Evolutionary conservation across 2,888 invertebrate species (phyloP).

Genomic region (Tenthredo notha): DNA sequence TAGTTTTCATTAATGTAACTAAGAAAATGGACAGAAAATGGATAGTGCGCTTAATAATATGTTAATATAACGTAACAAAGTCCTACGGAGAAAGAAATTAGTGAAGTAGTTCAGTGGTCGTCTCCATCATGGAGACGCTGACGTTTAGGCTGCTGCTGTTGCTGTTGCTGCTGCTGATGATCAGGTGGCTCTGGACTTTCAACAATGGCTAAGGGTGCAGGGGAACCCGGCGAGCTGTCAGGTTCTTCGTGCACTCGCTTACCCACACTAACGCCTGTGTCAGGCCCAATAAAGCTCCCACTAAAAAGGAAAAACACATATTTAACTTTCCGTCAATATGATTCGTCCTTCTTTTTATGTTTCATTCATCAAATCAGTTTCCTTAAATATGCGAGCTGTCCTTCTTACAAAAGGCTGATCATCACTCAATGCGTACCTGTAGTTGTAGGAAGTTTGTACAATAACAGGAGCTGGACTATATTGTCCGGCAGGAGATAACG

Average conservation of each 20-base stretch:
- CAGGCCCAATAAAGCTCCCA: constrained; percentile 76
- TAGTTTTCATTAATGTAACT: not conserved
- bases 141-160: constrained; percentile 68
- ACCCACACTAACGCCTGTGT: constrained; percentile 73
- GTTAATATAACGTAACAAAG: constrained; percentile 72
- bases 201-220: constrained; percentile 76
- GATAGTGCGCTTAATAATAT: constrained; percentile 67
- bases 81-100: constrained; percentile 71
- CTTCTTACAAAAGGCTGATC: not conserved
- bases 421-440: constrained; percentile 76
- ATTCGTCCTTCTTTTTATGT: not conserved
- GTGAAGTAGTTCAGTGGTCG: constrained; percentile 72
- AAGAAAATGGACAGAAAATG: constrained; percentile 60
- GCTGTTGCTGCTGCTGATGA: constrained; percentile 61
- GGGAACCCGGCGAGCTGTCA: constrained; percentile 76
- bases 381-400: not conserved
- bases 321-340: not conserved
- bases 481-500: constrained; percentile 80
- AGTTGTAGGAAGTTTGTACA: constrained; percentile 82
- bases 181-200: constrained; percentile 76
- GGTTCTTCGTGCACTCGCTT: constrained; percentile 75
- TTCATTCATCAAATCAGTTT: not conserved
- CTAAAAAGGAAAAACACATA: constrained; percentile 60
- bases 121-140: constrained; percentile 75
- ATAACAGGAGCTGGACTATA: constrained; percentile 83